Evolutionary conservation across 2,797 vertebrate species (phyloP), one percentile per base, ranked within the genome.

Genomic region (Malurus splendens): DNA sequence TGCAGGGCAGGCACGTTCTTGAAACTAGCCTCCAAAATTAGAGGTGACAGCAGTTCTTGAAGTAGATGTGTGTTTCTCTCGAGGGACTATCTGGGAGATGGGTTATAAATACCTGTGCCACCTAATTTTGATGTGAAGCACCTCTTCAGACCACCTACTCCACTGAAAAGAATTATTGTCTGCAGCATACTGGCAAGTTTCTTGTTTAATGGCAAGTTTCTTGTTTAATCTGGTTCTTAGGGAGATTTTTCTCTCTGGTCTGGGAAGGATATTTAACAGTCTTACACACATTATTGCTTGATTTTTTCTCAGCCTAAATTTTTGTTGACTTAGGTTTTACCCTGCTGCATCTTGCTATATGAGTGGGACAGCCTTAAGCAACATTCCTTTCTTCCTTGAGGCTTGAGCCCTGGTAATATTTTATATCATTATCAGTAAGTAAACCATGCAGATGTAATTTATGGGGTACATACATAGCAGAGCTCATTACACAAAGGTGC

Each of bases 361-460:
- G 39, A 45, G 1, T 79, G 65, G 25, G 85, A 64, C 18, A 17
- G 32, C 52, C 28, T 44, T 70, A 20, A 72, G 12, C 15, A 85
- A 67, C 6, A n/a, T 8, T 33, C 79, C 82, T 57, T 80, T 38
- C 8, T 59, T 80, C 38, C 14, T 78, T 6, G 24, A 39, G 54
- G 14, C n/a, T 91, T 86, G 41, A 87, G 9, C 25, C 27, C 57
- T 67, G 22, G 33, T 81, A 75, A 77, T 39, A 20, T 82, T 93
- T 86, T 54, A 72, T 6, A 68, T 67, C 36, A 42, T 50, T 91
- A 52, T 74, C 48, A 62, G 38, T 62, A 87, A 78, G 51, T 68
- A 87, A 75, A 85, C 20, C 14, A 52, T 45, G 30, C 18, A 87
- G 65, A 65, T 52, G 20, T 77, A 68, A 77, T 86, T 93, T 90